Evolutionary conservation across 2,113 vertebrate species (phyloP).

Genomic region (Hippotragus niger): DNA sequence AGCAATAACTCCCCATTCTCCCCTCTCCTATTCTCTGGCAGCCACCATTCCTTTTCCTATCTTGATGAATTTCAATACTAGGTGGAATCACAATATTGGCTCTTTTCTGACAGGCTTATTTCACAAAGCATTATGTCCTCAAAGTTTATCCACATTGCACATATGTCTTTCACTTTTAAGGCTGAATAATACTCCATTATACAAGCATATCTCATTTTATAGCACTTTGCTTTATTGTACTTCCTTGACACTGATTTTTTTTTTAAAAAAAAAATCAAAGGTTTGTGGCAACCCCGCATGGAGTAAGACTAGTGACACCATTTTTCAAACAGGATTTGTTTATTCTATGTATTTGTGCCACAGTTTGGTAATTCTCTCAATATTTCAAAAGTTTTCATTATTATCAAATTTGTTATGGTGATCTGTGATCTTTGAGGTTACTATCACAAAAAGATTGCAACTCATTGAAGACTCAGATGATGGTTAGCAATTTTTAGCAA

Average conservation of each 20-base stretch:
- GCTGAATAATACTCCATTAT: background rate
- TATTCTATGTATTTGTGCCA: background rate
- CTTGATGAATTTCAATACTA: background rate
- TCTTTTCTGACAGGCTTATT: background rate
- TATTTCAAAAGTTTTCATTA: background rate
- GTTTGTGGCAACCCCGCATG: background rate
- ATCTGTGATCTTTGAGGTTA: background rate
- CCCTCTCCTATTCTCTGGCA: background rate
- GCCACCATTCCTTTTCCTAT: background rate
- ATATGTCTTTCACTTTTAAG: background rate
- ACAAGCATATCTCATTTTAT: background rate
- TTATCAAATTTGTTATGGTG: background rate
- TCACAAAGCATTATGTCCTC: background rate
- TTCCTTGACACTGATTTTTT: background rate
- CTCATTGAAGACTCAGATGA: background rate
- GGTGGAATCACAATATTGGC: background rate
- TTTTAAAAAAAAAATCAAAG: background rate
- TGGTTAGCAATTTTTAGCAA: background rate
- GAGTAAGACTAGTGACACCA: background rate
- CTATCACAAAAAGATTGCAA: background rate
- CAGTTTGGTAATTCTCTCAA: background rate
- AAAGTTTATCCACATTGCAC: background rate
- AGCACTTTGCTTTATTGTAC: background rate
- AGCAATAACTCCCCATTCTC: background rate
- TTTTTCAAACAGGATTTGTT: background rate